These are phyloP conservation scores for Drosophila serrata DNA, from an alignment of 1,140 invertebrate species.

Conservation along the genomic window DNA sequence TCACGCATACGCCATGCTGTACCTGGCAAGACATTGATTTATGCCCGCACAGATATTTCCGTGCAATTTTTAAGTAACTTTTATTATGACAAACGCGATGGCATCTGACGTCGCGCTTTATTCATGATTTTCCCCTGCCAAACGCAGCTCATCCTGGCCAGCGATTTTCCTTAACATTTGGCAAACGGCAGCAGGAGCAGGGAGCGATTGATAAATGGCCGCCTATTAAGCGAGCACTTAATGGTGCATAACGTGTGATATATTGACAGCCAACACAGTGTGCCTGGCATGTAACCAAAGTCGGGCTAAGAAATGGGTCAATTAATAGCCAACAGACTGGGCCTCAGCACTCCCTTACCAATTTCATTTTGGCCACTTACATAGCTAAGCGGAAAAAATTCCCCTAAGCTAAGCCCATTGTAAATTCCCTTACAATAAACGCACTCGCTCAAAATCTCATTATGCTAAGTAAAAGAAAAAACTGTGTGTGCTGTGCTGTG, in stretches of 20 bases:
- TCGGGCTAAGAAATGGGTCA: slow-evolving; percentile 35
- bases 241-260: slow-evolving; percentile 63
- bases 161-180: slow-evolving; percentile 40
- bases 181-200: slow-evolving; percentile 4
- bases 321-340: slow-evolving; percentile 32
- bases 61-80: slow-evolving; percentile 62
- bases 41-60: slow-evolving; percentile 53
- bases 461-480: slow-evolving; percentile 71
- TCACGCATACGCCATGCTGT: slow-evolving; percentile 45
- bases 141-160: slow-evolving; percentile 30
- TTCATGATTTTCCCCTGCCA: slow-evolving; percentile 32
- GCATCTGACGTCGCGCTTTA: slow-evolving; percentile 21
- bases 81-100: slow-evolving; percentile 61
- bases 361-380: slow-evolving; percentile 9
- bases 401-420: slow-evolving; percentile 14
- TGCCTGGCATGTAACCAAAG: slow-evolving; percentile 24
- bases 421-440: slow-evolving; percentile 33
- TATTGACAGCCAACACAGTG: slow-evolving; percentile 51
- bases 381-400: background rate
- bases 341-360: background rate
- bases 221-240: slow-evolving; percentile 58
- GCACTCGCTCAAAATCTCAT: slow-evolving; percentile 79
- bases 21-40: slow-evolving; percentile 56
- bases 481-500: slow-evolving; percentile 6
- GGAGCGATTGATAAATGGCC: slow-evolving; percentile 49